Percentiles rank a stretch among this genome's conserved stretches.
These are phyloP conservation scores for Coluber constrictor DNA, from an alignment of 2,797 vertebrate genomes.

Conservation along the genomic window DNA sequence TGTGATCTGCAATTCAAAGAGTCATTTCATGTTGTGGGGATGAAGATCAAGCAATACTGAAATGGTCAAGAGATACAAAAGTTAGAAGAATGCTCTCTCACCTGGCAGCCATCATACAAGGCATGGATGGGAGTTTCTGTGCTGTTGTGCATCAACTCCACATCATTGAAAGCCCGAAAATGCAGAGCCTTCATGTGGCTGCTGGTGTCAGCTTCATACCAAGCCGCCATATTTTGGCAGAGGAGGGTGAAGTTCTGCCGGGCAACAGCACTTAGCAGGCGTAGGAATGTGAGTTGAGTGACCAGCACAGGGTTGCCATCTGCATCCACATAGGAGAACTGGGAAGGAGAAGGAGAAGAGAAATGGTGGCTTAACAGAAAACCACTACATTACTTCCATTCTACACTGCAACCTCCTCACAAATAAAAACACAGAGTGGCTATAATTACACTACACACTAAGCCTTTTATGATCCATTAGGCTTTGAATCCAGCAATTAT, in stretches of 20 bases:
- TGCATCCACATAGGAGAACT: slow-evolving; percentile 87
- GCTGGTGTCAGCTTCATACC: slow-evolving; percentile 75
- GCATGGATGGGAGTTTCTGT: slow-evolving; percentile 68
- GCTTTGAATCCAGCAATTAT: background rate
- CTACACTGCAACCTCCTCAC: background rate
- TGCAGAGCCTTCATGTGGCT: slow-evolving; percentile 76
- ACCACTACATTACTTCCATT: background rate
- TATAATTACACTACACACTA: background rate
- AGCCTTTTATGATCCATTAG: background rate
- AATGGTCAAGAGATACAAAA: background rate
- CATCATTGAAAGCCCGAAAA: slow-evolving; percentile 79
- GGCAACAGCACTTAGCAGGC: slow-evolving; percentile 83
- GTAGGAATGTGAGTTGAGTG: slow-evolving; percentile 90
- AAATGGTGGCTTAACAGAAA: background rate
- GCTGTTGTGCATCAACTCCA: slow-evolving; percentile 81
- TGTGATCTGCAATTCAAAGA: background rate
- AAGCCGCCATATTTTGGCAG: slow-evolving; percentile 87
- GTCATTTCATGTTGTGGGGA: background rate
- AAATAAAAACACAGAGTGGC: background rate
- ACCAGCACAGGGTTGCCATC: slow-evolving; percentile 81
- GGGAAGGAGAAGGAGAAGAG: background rate
- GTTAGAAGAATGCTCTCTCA: slow-evolving; percentile 56
- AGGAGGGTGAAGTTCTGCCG: slow-evolving; percentile 83
- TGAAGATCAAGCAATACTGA: background rate
- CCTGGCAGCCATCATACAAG: slow-evolving; percentile 86